Base-by-base conservation (phyloP, 2,888 invertebrate genomes). In the Bellardia pandia region DNA sequence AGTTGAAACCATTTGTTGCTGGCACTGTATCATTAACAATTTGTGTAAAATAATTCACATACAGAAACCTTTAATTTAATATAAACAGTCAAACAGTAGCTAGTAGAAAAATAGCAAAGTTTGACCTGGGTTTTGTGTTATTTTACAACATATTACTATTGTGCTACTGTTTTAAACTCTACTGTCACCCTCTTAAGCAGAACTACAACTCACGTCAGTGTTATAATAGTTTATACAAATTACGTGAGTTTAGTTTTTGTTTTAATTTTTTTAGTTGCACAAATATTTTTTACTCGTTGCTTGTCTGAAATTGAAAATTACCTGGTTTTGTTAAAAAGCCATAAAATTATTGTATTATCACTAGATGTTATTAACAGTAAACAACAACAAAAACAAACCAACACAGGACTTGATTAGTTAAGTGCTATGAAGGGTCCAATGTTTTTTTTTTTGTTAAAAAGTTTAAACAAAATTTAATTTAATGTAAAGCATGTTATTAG, bases 291-390 rank as follows among this genome's bases (percentile, higher is more conserved):
- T n/a, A n/a, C 0, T 60, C n/a, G 33, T 45, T 51, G 42, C 6
- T 48, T 23, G 6, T 30, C 3, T n/a, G 8, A 71, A 81, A 71
- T 58, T 30, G 2, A 23, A 62, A 81, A 76, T 81, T 66, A 72
- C 42, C 53, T 33, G 9, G 66, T 58, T 76, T 75, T 45, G 68
- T 69, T 77, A 40, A 76, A 85, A 80, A 76, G 71, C 76, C 85
- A 76, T 85, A 76, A 76, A 80, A 85, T 85, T 80, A 66, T 76
- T 76, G 16, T 51, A 51, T 80, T 80, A 80, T 80, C 80, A 72
- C 80, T 72, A 64, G 53, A 72, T 72, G 14, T 53, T 71, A 62
- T 62, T 48, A 76, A 76, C 48, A 76, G 13, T 3, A 62, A 45
- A 45, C 45, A 45, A 45, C 45, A 64, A 62, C 23, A 13, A 48